A percentile compares a stretch with the other conserved stretches of the same genome.
phyloP scores from a whole-genome alignment of 2,113 vertebrate species.

The Xyliphius kryptos region DNA sequence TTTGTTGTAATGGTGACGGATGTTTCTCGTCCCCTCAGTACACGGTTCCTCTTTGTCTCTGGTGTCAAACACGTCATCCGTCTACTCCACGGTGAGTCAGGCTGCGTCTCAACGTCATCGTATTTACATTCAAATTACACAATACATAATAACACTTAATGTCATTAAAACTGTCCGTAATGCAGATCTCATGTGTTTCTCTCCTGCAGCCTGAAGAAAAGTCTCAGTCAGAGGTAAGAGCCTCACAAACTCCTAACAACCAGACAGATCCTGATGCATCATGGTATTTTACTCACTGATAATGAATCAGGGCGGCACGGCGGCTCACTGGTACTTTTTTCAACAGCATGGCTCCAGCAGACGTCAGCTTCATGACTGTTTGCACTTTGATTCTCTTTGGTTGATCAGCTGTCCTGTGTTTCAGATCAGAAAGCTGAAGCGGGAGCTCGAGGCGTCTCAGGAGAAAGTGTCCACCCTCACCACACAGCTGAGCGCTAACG shows the following conservation, averaged over 20 bases:
- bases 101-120: neutral
- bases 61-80: slow-evolving; percentile 39
- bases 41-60: slow-evolving; percentile 40
- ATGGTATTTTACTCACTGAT: too few relatives aligned
- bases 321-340: too few relatives aligned
- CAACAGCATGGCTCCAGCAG: too few relatives aligned
- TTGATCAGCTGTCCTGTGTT: slow-evolving; percentile 33
- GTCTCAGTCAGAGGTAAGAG: slow-evolving; percentile 76
- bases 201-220: slow-evolving; percentile 77
- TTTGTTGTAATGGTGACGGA: too few relatives aligned
- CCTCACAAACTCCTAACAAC: neutral
- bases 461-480: slow-evolving; percentile 85
- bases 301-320: too few relatives aligned
- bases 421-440: slow-evolving; percentile 83
- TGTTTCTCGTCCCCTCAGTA: slow-evolving; percentile 13
- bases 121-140: neutral
- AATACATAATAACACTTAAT: too few relatives aligned
- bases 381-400: too few relatives aligned
- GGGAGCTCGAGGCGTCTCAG: slow-evolving; percentile 79
- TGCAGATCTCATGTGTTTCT: neutral
- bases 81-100: slow-evolving; percentile 38
- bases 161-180: too few relatives aligned
- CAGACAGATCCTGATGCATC: too few relatives aligned
- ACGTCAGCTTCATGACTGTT: too few relatives aligned
- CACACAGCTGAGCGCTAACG: slow-evolving; percentile 81